Percentiles rank a stretch among this genome's conserved stretches.
Evolutionary conservation across 2,113 vertebrate species (phyloP).

Genomic region (Onychostruthus taczanowskii): DNA sequence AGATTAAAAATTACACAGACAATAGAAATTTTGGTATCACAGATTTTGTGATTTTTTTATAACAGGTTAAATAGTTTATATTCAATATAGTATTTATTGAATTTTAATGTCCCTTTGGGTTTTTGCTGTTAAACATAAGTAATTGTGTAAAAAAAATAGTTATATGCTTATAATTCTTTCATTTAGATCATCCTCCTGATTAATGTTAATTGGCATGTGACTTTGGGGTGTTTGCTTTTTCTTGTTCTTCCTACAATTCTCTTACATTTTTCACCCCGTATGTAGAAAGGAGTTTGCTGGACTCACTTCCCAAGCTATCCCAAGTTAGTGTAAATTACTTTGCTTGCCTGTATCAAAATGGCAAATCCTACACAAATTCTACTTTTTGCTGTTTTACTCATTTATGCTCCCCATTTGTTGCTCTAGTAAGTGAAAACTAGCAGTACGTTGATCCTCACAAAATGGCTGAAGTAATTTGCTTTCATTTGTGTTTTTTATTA

Average conservation of each 20-base stretch:
- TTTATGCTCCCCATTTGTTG: neutral
- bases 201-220: neutral
- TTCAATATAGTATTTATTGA: neutral
- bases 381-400: neutral
- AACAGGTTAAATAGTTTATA: constrained; percentile 12
- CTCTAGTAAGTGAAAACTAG: neutral
- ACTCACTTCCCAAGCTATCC: neutral
- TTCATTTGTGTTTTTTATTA: neutral
- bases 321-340: neutral
- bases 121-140: neutral
- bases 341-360: neutral
- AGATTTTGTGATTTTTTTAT: neutral
- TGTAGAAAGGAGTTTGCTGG: neutral
- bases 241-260: neutral
- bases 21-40: neutral
- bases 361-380: neutral
- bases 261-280: neutral
- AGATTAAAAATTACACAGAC: neutral
- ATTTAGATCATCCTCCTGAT: neutral
- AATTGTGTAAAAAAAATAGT: neutral
- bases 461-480: neutral
- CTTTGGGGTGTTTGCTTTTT: neutral
- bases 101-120: neutral
- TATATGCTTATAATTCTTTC: neutral
- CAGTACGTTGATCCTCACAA: neutral